Conservation (phyloP, 1,140 invertebrate species). For the Proctacanthus coquilletti region DNA sequence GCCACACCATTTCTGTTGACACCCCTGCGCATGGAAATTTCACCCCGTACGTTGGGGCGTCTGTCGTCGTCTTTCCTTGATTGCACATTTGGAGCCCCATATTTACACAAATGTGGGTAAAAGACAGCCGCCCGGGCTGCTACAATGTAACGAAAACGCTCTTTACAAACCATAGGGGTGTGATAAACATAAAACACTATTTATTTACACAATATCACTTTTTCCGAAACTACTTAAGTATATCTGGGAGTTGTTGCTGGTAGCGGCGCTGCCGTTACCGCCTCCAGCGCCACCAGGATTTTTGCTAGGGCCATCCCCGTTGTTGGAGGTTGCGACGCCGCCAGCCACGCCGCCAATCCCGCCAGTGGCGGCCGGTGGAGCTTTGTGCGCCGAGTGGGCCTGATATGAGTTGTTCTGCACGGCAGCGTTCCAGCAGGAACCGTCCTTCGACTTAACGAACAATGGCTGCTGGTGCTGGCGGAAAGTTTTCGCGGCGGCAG, state of each 20-base stretch:
- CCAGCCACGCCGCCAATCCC: conserved; percentile 10
- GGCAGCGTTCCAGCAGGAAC: conserved; percentile 23
- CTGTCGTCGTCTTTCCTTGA: no score
- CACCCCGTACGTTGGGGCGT: no score
- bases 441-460: conserved; percentile 28
- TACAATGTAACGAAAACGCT: no score
- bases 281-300: conserved; percentile 19
- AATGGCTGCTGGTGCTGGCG: conserved; percentile 17
- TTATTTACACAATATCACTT: conserved; percentile 8
- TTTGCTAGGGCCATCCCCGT: conserved; percentile 15
- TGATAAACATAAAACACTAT: no score
- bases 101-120: no score
- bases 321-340: conserved; percentile 12
- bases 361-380: conserved; percentile 5
- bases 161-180: no score
- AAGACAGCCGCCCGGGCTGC: no score
- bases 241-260: conserved; percentile 2
- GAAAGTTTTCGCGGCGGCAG: conserved; percentile 15
- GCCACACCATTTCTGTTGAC: no score
- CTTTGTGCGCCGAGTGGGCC: conserved; percentile 7
- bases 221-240: conserved; percentile 9
- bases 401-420: conserved; percentile 28
- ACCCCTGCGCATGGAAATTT: no score
- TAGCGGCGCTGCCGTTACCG: not conserved
- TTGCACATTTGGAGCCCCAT: no score